Conservation (phyloP, 2,888 invertebrate genomes). For the Andrena bucephala region DNA sequence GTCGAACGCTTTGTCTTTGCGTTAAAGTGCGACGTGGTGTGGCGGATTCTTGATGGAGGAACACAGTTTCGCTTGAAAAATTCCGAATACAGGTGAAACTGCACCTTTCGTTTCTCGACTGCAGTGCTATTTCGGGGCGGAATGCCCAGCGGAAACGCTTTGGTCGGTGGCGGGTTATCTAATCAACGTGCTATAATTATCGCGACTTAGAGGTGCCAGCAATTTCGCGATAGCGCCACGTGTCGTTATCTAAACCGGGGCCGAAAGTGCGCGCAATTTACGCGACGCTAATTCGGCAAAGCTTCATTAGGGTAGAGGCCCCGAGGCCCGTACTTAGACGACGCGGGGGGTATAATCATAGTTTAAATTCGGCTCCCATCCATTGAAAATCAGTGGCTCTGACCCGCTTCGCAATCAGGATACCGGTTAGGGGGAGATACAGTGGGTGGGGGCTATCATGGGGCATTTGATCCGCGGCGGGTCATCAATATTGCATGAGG, state of each 20-base stretch:
- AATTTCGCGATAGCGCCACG: slow-evolving; percentile 51
- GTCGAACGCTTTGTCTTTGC: slow-evolving; percentile 13
- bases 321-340: slow-evolving; percentile 83
- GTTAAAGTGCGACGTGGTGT: not conserved
- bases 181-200: slow-evolving; percentile 46
- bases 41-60: not conserved
- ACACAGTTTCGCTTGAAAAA: not conserved
- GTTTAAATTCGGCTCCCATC: slow-evolving; percentile 85
- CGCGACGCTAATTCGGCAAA: slow-evolving; percentile 84
- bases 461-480: slow-evolving; percentile 83
- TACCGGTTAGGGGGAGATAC: slow-evolving; percentile 70
- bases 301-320: slow-evolving; percentile 82
- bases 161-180: not conserved
- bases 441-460: slow-evolving; percentile 80
- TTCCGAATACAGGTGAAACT: not conserved
- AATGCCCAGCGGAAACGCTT: not conserved
- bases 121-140: not conserved
- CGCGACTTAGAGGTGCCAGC: slow-evolving; percentile 15
- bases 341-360: slow-evolving; percentile 83
- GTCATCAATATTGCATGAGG: slow-evolving; percentile 85
- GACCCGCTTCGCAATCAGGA: slow-evolving; percentile 83
- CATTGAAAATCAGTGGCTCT: slow-evolving; percentile 85
- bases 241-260: slow-evolving; percentile 54
- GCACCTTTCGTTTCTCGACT: not conserved
- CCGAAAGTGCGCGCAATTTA: slow-evolving; percentile 80